Conservation (phyloP, 2,797 vertebrate species). For the Notamacropus eugenii region DNA sequence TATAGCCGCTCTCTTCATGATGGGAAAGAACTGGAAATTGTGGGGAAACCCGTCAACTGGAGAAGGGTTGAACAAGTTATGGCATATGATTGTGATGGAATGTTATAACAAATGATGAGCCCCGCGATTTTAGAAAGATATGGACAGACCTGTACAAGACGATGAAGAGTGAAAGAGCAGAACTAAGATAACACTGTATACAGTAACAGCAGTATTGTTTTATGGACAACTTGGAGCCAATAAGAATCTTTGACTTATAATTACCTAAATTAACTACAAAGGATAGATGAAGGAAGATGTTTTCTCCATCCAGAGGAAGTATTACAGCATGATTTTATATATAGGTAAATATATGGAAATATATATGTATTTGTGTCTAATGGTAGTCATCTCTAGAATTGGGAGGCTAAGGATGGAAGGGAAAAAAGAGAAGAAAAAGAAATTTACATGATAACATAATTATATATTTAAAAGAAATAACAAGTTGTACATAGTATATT, state of each 20-base stretch:
- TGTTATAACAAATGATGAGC: not conserved
- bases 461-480: not conserved
- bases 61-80: not conserved
- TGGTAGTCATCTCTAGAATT: not conserved
- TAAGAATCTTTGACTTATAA: not conserved
- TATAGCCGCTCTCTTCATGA: not conserved
- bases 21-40: not conserved
- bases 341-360: too few species aligned
- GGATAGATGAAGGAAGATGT: not conserved
- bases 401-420: too few species aligned
- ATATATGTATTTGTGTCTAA: not conserved
- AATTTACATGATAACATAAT: not conserved
- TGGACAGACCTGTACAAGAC: not conserved
- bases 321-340: not conserved
- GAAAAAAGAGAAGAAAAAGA: not conserved
- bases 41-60: not conserved
- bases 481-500: not conserved
- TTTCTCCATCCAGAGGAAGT: not conserved
- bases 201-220: not conserved
- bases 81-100: not conserved
- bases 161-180: not conserved
- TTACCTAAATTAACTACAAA: not conserved
- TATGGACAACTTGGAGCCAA: not conserved
- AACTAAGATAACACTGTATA: not conserved
- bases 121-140: not conserved